Conservation (phyloP, 2,888 invertebrate species). For the Apodemia duryi region DNA sequence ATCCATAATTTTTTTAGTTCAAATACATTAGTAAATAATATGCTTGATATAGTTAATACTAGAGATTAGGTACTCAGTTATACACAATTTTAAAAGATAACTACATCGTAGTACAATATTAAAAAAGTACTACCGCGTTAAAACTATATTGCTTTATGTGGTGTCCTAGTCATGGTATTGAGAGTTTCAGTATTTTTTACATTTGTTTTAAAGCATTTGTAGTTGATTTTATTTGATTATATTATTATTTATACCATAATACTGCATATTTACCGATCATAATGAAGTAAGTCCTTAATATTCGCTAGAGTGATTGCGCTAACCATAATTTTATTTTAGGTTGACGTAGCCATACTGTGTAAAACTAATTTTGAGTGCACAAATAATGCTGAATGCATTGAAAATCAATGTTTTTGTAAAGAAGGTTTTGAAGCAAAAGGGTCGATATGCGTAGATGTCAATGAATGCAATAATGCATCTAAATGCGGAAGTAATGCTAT, state of each 20-base stretch:
- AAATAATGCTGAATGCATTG: slow-evolving; percentile 93
- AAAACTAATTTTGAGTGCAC: slow-evolving; percentile 94
- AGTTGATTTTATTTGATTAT: no score
- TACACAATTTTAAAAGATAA: no score
- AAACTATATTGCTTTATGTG: no score
- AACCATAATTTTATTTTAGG: slow-evolving; percentile 56
- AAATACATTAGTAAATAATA: no score
- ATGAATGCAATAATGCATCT: slow-evolving; percentile 84
- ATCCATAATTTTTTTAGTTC: no score
- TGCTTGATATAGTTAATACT: no score
- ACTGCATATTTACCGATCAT: not conserved
- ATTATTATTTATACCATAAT: not conserved
- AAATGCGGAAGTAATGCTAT: slow-evolving; percentile 86
- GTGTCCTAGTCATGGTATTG: no score
- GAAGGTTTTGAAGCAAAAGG: slow-evolving; percentile 90
- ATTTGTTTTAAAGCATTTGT: no score
- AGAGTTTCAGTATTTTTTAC: no score
- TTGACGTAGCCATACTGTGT: slow-evolving; percentile 91
- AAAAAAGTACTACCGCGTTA: no score
- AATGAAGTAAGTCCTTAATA: not conserved
- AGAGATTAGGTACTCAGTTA: no score
- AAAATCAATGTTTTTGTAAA: slow-evolving; percentile 93
- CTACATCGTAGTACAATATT: no score
- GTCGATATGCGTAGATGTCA: slow-evolving; percentile 88
- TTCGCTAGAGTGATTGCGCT: not conserved